phyloP scores from a whole-genome alignment of 2,113 vertebrate genomes.

The Xiphias gladius region DNA sequence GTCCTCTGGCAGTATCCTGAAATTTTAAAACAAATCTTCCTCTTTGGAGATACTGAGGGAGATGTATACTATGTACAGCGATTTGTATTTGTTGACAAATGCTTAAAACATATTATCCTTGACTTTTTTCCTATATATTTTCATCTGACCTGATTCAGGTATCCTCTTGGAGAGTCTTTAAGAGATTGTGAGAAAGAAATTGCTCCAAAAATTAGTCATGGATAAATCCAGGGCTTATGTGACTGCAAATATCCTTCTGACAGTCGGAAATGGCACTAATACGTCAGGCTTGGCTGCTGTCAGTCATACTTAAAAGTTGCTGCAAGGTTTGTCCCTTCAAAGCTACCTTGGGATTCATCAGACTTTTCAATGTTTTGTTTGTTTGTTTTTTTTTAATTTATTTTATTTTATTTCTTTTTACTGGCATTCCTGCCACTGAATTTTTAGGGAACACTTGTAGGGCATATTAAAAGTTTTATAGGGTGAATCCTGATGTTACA shows the following conservation, averaged over 20 bases:
- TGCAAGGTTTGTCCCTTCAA: slow-evolving; percentile 50
- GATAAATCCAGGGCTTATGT: slow-evolving; percentile 62
- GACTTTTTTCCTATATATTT: slow-evolving; percentile 24
- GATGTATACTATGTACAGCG: neutral
- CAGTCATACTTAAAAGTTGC: slow-evolving; percentile 68
- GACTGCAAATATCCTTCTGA: slow-evolving; percentile 69
- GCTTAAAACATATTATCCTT: slow-evolving; percentile 12
- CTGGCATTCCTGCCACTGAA: neutral
- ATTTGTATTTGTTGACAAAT: slow-evolving; percentile 31
- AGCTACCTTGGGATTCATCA: slow-evolving; percentile 51
- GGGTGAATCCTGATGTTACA: neutral
- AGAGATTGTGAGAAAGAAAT: slow-evolving; percentile 39
- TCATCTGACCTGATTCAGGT: slow-evolving; percentile 51
- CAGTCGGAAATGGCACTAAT: slow-evolving; percentile 64
- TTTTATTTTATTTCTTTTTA: neutral
- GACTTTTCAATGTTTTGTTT: neutral
- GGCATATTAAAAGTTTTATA: neutral
- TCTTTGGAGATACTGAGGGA: neutral
- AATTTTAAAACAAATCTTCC: neutral
- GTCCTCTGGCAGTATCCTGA: neutral
- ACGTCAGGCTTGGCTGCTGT: slow-evolving; percentile 69
- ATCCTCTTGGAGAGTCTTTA: slow-evolving; percentile 25
- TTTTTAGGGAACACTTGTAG: neutral
- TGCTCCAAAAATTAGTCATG: slow-evolving; percentile 59
- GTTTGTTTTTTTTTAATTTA: neutral